Base-by-base conservation (phyloP, 2,888 invertebrate species). In the Fragum sueziense region DNA sequence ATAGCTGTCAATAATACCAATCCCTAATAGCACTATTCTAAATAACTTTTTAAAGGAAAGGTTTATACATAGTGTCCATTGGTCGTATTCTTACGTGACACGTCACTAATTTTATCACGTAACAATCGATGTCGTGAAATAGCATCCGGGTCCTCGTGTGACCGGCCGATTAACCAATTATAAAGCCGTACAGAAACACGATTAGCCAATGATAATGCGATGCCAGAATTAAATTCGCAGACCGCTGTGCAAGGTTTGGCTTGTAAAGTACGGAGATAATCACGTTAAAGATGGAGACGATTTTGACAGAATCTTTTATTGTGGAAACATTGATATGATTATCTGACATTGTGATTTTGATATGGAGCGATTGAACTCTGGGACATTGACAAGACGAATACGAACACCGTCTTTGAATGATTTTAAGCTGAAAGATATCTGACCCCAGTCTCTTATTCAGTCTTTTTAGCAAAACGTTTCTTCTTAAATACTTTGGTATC, bases 21-120 rank as follows among this genome's bases (percentile, higher is more conserved):
- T n/a, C n/a, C n/a, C n/a, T n/a, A n/a, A n/a, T n/a, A n/a, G n/a
- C n/a, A n/a, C n/a, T n/a, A n/a, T n/a, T n/a, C n/a, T n/a, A n/a
- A n/a, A n/a, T n/a, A n/a, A n/a, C n/a, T n/a, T n/a, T n/a, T n/a
- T n/a, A n/a, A n/a, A n/a, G n/a, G n/a, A n/a, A n/a, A n/a, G n/a
- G n/a, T n/a, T n/a, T n/a, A n/a, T n/a, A n/a, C n/a, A n/a, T n/a
- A n/a, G n/a, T n/a, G n/a, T n/a, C n/a, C n/a, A n/a, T n/a, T n/a
- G n/a, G n/a, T n/a, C n/a, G n/a, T n/a, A n/a, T n/a, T n/a, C n/a
- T n/a, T n/a, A 57, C 22, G 57, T 57, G 57, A 57, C 57, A 57
- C 11, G 22, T 11, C 25, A 57, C 11, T 62, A 62, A 62, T 62
- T 62, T 33, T 62, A 62, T 62, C 62, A 62, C 29, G 62, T 62